phyloP scores from a whole-genome alignment of 2,113 vertebrate genomes.

The Spermophilus dauricus region DNA sequence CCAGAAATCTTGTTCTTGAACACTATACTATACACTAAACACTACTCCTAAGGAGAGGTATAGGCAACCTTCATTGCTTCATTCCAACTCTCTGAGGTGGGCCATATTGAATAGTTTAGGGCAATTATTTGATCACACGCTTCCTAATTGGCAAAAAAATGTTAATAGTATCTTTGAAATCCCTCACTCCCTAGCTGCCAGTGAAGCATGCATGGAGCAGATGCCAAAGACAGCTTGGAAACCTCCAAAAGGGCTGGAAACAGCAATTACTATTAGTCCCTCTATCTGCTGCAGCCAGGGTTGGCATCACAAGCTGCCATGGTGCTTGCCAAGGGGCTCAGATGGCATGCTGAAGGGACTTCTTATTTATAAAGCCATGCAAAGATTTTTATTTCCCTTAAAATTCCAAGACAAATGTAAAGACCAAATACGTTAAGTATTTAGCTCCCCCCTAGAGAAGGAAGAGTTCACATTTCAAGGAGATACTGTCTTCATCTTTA shows the following conservation, averaged over 20 bases:
- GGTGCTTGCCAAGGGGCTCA: slow-evolving; percentile 73
- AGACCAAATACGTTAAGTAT: background rate
- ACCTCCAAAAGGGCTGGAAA: slow-evolving; percentile 68
- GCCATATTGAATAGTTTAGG: slow-evolving; percentile 72
- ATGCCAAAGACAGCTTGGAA: slow-evolving; percentile 80
- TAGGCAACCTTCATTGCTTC: background rate
- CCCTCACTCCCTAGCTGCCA: slow-evolving; percentile 63
- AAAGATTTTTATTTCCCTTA: slow-evolving; percentile 17
- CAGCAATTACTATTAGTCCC: slow-evolving; percentile 51
- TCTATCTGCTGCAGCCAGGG: slow-evolving; percentile 30
- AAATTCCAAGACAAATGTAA: slow-evolving; percentile 51
- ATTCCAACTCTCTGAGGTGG: slow-evolving; percentile 53
- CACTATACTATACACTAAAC: background rate
- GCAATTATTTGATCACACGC: slow-evolving; percentile 77
- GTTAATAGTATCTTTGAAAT: slow-evolving; percentile 77
- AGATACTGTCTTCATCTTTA: background rate
- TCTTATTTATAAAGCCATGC: slow-evolving; percentile 6
- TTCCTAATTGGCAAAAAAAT: slow-evolving; percentile 77
- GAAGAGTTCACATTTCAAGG: background rate
- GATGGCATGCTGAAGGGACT: slow-evolving; percentile 63
- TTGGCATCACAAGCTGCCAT: slow-evolving; percentile 38
- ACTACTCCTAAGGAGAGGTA: background rate
- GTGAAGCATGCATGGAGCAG: slow-evolving; percentile 50
- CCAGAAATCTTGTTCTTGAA: background rate
- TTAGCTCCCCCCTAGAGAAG: background rate